These are phyloP conservation scores for Drosophila bipectinata DNA, from an alignment of 1,140 invertebrate genomes.

Conservation along the genomic window DNA sequence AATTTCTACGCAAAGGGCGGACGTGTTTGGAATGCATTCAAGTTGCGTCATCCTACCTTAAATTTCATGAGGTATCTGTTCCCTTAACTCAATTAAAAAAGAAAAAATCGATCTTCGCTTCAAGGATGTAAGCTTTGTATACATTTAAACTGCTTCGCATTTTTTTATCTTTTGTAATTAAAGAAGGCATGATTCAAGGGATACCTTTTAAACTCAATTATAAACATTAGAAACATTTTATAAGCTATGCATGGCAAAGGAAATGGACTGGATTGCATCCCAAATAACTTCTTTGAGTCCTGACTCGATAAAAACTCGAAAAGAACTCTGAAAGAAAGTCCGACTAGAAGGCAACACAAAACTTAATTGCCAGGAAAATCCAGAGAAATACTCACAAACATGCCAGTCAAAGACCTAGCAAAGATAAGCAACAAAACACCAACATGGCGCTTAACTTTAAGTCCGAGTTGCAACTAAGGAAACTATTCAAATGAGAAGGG, in stretches of 20 bases:
- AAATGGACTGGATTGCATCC: background rate
- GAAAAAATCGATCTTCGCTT: too few relatives aligned
- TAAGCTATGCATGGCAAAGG: background rate
- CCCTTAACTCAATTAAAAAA: conserved; percentile 12
- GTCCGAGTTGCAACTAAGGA: background rate
- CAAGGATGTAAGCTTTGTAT: too few relatives aligned
- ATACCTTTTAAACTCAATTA: background rate
- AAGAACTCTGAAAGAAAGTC: background rate
- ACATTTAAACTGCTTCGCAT: too few relatives aligned
- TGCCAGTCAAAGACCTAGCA: conserved; percentile 5
- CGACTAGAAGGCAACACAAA: background rate
- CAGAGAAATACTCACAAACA: conserved; percentile 1
- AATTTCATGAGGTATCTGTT: background rate
- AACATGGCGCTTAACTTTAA: conserved; percentile 4
- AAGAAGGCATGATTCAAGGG: too few relatives aligned
- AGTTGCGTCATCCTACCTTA: conserved; percentile 3
- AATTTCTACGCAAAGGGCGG: conserved; percentile 1
- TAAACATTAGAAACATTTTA: background rate
- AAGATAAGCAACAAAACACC: conserved; percentile 12
- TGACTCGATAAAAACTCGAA: background rate
- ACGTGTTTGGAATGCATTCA: conserved; percentile 27
- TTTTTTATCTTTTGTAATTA: conserved; percentile 5
- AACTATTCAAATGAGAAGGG: background rate
- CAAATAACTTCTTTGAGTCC: background rate
- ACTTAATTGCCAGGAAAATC: conserved; percentile 27